Evolutionary conservation across 2,113 vertebrate species (phyloP).

Genomic region (Leptobrachium ailaonicum): DNA sequence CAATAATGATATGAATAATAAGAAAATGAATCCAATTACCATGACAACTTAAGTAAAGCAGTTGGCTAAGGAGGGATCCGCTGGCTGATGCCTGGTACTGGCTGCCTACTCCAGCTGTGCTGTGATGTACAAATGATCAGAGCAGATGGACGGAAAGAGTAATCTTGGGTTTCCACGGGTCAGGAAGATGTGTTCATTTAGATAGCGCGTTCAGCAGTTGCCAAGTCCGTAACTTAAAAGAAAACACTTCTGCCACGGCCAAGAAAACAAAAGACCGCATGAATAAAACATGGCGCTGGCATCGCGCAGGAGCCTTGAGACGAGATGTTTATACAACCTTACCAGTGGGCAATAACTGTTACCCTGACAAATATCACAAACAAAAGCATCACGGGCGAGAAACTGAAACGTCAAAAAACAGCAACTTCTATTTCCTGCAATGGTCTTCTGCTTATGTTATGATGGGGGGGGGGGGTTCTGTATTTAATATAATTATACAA

Average conservation of each 20-base stretch:
- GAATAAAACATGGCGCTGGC: conserved; percentile 38
- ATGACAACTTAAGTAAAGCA: conserved; percentile 10
- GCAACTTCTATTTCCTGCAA: too few relatives aligned
- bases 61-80: neutral
- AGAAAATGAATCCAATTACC: conserved; percentile 17
- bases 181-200: conserved; percentile 39
- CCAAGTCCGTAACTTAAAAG: conserved; percentile 44
- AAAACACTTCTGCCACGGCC: conserved; percentile 39
- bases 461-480: too few relatives aligned
- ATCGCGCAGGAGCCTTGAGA: conserved; percentile 31
- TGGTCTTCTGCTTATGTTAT: too few relatives aligned
- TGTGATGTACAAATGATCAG: conserved; percentile 2
- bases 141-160: conserved; percentile 26
- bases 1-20: neutral
- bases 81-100: neutral
- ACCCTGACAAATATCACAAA: conserved; percentile 10
- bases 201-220: conserved; percentile 29
- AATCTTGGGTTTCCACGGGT: conserved; percentile 10
- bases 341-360: conserved; percentile 17
- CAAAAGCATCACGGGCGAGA: neutral
- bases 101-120: conserved; percentile 2
- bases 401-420: too few relatives aligned
- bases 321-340: conserved; percentile 1
- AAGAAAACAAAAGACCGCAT: conserved; percentile 28
- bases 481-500: too few relatives aligned